Conservation (phyloP, 2,888 invertebrate species). For the Drosophila nr. perissopoda region DNA sequence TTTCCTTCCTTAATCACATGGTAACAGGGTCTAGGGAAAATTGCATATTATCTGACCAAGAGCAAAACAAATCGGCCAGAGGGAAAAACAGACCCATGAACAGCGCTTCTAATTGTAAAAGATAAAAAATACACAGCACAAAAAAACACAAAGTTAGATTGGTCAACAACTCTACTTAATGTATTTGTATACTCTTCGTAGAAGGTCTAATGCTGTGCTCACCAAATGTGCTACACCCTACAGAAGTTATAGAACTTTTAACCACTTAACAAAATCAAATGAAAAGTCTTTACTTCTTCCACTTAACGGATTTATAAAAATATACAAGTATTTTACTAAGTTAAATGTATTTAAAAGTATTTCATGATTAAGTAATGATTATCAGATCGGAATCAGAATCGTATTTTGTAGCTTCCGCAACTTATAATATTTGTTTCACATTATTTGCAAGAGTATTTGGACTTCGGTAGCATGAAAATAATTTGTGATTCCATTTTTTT, state of each 20-base stretch:
- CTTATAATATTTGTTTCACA: not conserved
- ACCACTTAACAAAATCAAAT: not conserved
- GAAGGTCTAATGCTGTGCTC: not conserved
- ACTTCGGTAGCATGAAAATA: not conserved
- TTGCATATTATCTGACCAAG: slow-evolving; percentile 74
- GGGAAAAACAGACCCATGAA: slow-evolving; percentile 60
- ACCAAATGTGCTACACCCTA: not conserved
- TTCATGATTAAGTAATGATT: not conserved
- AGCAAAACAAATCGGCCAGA: slow-evolving; percentile 58
- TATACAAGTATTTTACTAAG: not conserved
- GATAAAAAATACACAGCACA: slow-evolving; percentile 59
- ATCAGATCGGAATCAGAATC: not conserved
- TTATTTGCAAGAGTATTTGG: slow-evolving; percentile 2
- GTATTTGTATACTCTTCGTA: slow-evolving; percentile 34
- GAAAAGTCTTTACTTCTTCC: not conserved
- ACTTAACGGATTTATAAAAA: not conserved
- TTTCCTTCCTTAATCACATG: slow-evolving; percentile 84
- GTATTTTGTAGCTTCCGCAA: not conserved
- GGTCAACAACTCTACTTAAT: slow-evolving; percentile 66
- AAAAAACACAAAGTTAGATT: slow-evolving; percentile 48
- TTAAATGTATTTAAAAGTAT: not conserved
- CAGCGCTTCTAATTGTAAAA: slow-evolving; percentile 72
- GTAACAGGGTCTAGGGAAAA: slow-evolving; percentile 66
- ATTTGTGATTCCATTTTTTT: slow-evolving; percentile 11
- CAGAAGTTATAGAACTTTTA: not conserved